A percentile compares a stretch with the other conserved stretches of the same genome.
phyloP scores from a whole-genome alignment of 2,888 invertebrate genomes.

The Catocala nupta region DNA sequence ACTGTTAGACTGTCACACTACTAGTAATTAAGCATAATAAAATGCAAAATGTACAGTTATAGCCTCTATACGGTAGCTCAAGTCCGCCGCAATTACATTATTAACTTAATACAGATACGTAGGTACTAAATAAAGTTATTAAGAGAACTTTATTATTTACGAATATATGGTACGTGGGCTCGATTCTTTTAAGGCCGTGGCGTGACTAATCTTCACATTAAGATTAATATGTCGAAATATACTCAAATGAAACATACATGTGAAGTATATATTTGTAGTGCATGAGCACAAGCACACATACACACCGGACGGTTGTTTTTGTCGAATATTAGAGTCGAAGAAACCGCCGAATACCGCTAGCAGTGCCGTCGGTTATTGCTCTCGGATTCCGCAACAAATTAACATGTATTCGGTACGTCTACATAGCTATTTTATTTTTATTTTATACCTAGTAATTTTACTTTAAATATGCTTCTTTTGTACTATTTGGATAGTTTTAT shows the following conservation, averaged over 20 bases:
- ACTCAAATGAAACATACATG: conserved; percentile 67
- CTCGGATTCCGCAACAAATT: conserved; percentile 87
- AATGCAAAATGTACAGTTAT: too few species aligned
- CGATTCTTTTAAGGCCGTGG: conserved; percentile 66
- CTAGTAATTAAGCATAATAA: too few species aligned
- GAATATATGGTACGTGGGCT: conserved; percentile 47
- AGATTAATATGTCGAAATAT: conserved; percentile 76
- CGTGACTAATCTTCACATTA: conserved; percentile 78
- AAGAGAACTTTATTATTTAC: conserved; percentile 9
- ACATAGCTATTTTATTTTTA: conserved; percentile 43
- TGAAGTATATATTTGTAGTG: conserved; percentile 62
- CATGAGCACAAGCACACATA: conserved; percentile 63
- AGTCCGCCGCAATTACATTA: too few species aligned
- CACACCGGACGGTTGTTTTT: conserved; percentile 73
- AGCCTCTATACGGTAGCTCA: too few species aligned
- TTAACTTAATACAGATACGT: too few species aligned
- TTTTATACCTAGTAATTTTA: conserved; percentile 82
- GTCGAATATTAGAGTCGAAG: conserved; percentile 82
- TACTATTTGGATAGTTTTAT: conserved; percentile 35
- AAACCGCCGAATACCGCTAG: conserved; percentile 86
- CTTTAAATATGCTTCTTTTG: conserved; percentile 70
- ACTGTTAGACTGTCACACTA: too few species aligned
- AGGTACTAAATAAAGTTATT: too few species aligned
- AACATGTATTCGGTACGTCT: conserved; percentile 86
- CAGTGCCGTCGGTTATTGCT: conserved; percentile 84